Evolutionary conservation across 92 coral and sea anemone genomes (phyloP).

Genomic region (Diadumene lineata): DNA sequence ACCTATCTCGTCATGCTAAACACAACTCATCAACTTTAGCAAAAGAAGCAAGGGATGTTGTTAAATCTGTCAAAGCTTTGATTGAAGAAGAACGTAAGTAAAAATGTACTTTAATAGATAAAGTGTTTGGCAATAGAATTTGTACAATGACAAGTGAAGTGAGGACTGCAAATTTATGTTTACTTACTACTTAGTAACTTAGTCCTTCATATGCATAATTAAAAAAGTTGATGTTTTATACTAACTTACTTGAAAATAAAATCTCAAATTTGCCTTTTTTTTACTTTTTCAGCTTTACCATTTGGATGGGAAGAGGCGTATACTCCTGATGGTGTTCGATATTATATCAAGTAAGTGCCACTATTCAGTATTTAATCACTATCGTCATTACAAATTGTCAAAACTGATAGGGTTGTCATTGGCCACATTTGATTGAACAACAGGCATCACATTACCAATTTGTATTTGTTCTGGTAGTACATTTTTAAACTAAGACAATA

Average conservation of each 20-base stretch:
- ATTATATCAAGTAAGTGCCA: slow-evolving; percentile 93
- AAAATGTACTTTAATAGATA: no score
- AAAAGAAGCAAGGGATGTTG: slow-evolving; percentile 88
- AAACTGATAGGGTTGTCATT: neutral
- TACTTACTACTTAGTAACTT: no score
- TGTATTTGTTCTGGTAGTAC: no score
- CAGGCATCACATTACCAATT: no score
- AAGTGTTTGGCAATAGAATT: no score
- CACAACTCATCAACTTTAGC: slow-evolving; percentile 78
- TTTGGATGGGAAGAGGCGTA: slow-evolving; percentile 99
- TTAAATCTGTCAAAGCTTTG: slow-evolving; percentile 78
- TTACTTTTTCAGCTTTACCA: slow-evolving; percentile 69
- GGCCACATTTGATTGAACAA: neutral
- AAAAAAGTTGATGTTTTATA: no score
- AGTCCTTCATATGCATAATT: no score
- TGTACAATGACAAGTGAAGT: no score
- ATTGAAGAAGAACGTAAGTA: slow-evolving; percentile 96
- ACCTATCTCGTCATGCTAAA: slow-evolving; percentile 89
- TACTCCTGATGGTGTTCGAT: slow-evolving; percentile 95
- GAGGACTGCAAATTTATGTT: no score
- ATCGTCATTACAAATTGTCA: neutral
- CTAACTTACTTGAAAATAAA: no score
- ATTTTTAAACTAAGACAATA: no score
- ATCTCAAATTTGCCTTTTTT: neutral
- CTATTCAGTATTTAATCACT: neutral